Base-by-base conservation (phyloP, 2,888 invertebrate species). In the Xanthorhoe spadicearia region DNA sequence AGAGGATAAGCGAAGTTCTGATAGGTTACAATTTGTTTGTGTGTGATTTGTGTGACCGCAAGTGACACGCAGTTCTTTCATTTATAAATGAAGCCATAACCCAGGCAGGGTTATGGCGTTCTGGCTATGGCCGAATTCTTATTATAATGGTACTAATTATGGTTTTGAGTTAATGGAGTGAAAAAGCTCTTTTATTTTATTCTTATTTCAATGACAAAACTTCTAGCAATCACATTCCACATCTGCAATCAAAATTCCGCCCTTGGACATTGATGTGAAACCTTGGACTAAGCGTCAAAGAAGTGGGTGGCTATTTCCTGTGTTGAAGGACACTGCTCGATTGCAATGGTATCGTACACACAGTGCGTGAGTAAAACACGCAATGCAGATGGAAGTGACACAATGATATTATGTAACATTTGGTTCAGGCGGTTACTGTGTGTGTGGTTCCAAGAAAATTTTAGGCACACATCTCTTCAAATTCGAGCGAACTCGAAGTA, bases 331-430 rank as follows among this genome's bases (percentile, higher is more conserved):
- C 68, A 64, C 50, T 60, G 58, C 46, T 54, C 61, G 23, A 50
- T 68, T 68, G 61, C 64, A 64, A 50, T 35, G 53, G 60, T 66
- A 65, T 32, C 23, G 8, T 50, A 49, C 61, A 58, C 55, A 61
- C 46, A 8, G 54, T 46, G 59, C 48, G 61, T 64, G 55, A 48
- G 19, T 15, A 50, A 56, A 63, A 64, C 68, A 72, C 72, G 70
- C 68, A 72, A 70, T 66, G 70, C 68, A 64, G 66, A 70, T 55
- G 38, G 9, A 32, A 57, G n/a, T 17, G 38, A 58, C 32, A 49
- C 9, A 18, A 32, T 23, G 13, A 17, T 23, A 43, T 66, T 56
- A 61, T 55, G 48, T 63, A 67, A 52, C 38, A 0, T 49, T 38
- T 38, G 7, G 19, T 32, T 15, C 6, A n/a, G 5, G 6, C 32